phyloP scores from a whole-genome alignment of 2,888 invertebrate genomes.

The Nesidiocoris tenuis region DNA sequence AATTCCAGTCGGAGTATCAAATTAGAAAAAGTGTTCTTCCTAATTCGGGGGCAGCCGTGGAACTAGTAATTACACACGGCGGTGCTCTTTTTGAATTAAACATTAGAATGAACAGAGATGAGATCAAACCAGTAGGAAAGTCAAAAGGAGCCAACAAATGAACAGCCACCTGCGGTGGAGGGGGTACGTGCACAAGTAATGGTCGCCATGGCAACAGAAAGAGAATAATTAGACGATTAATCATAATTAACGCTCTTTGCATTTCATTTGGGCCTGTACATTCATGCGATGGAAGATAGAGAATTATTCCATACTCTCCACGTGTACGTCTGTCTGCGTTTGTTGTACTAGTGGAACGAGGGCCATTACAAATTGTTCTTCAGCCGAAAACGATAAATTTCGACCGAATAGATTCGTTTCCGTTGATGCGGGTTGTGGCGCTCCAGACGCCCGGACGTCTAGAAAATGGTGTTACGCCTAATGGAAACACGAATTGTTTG shows the following conservation, averaged over 20 bases:
- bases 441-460: too few species aligned
- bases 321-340: neutral
- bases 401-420: neutral
- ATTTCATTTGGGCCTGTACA: too few species aligned
- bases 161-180: neutral
- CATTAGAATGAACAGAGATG: slow-evolving; percentile 13
- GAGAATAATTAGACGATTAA: too few species aligned
- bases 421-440: neutral
- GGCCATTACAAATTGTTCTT: neutral
- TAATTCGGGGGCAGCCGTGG: slow-evolving; percentile 16
- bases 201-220: neutral
- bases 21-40: neutral
- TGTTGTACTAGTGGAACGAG: neutral
- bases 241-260: slow-evolving; percentile 28
- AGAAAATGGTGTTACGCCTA: too few species aligned
- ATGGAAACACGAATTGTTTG: too few species aligned
- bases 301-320: too few species aligned
- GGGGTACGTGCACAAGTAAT: neutral
- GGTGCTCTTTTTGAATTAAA: slow-evolving; percentile 24
- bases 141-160: neutral
- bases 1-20: neutral
- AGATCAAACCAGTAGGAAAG: slow-evolving; percentile 9
- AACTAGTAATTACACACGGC: slow-evolving; percentile 13
- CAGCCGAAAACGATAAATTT: neutral
- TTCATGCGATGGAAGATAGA: too few species aligned